phyloP scores from a whole-genome alignment of 2,888 invertebrate species.

The Meiosimyza platycephala region DNA sequence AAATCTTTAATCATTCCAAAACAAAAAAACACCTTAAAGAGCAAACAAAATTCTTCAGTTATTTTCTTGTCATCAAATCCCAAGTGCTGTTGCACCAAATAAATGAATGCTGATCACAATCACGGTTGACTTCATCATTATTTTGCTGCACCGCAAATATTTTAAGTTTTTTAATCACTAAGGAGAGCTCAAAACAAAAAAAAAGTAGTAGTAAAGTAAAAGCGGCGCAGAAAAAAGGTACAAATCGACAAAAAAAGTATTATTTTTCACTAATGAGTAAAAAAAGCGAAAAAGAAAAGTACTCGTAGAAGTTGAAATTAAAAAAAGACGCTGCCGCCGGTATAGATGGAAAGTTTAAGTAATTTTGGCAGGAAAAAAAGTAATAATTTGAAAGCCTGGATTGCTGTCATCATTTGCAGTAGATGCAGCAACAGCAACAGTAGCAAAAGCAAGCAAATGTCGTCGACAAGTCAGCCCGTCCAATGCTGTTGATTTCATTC shows the following conservation, averaged over 20 bases:
- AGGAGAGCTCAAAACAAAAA: not conserved
- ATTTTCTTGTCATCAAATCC: not conserved
- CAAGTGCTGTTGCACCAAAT: not conserved
- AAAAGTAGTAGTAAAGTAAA: not conserved
- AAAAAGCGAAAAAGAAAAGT: conserved; percentile 19
- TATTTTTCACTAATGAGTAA: conserved; percentile 25
- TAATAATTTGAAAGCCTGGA: conserved; percentile 24
- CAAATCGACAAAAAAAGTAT: conserved; percentile 5
- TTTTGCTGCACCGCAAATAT: conserved; percentile 12
- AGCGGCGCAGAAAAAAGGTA: not conserved
- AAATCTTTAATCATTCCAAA: not conserved
- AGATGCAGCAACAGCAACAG: not conserved
- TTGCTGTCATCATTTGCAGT: conserved; percentile 22
- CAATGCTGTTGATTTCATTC: conserved; percentile 6
- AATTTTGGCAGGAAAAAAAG: conserved; percentile 20
- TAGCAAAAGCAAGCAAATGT: too few species aligned
- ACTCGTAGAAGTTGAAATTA: not conserved
- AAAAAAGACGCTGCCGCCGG: not conserved
- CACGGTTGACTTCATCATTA: conserved; percentile 16
- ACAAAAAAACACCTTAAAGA: not conserved
- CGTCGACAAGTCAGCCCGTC: not conserved
- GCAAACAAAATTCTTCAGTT: not conserved
- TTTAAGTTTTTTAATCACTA: conserved; percentile 30
- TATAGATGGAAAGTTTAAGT: not conserved
- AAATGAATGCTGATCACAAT: conserved; percentile 25